Base-by-base conservation (phyloP, 2,888 invertebrate genomes). In the Trichacis sp. region DNA sequence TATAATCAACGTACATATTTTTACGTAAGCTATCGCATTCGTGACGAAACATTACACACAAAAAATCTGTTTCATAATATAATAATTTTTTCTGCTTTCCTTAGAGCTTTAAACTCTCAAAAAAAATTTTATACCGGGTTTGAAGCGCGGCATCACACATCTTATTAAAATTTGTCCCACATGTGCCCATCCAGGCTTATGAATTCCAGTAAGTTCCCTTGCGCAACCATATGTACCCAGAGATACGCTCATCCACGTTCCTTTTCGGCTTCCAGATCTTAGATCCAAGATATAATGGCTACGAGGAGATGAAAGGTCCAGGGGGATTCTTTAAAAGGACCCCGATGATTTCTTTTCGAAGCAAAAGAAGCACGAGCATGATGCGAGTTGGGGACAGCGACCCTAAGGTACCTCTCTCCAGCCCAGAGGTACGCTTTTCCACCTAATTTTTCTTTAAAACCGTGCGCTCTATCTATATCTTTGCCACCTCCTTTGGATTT, bases 321-420 rank as follows among this genome's bases (percentile, higher is more conserved):
- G 46, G 18, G 46, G 46, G 46, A 46, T n/a, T 14, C 46, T 46
- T 46, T 14, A 47, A 57, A 49, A 57, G 51, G 15, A 15, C 14
- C 51, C 42, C 45, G 36, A 46, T 19, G 52, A 46, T 58, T 62
- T 54, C 55, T 58, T 57, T 54, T 33, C 46, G 20, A 51, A 30
- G 36, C 47, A 36, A 51, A 57, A 63, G 67, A 48, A 68, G 60
- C 56, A 60, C 57, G 57, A 60, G 57, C 58, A 54, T 52, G 60
- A 67, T 56, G 63, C 56, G 63, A 60, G 56, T 53, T 30, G n/a
- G n/a, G n/a, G n/a, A n/a, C n/a, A n/a, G n/a, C n/a, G n/a, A n/a
- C n/a, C n/a, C n/a, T n/a, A n/a, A n/a, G n/a, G n/a, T n/a, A n/a
- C n/a, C n/a, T n/a, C n/a, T n/a, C n/a, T n/a, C n/a, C n/a, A n/a